Evolutionary conservation across 2,797 vertebrate species (phyloP).

Genomic region (Glossophaga mutica): DNA sequence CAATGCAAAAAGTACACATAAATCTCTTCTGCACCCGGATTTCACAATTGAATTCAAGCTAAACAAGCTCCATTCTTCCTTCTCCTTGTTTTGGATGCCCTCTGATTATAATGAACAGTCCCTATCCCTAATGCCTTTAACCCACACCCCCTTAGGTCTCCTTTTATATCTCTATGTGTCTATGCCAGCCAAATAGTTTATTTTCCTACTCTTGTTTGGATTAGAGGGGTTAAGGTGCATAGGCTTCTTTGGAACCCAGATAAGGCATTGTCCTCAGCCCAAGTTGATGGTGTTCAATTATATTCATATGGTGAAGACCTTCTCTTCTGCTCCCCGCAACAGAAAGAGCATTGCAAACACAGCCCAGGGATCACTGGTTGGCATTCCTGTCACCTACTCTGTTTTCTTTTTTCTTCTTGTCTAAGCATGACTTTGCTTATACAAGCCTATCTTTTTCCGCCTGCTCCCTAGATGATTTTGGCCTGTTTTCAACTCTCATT

Average conservation of each 20-base stretch:
- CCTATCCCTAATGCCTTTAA: conserved; percentile 27
- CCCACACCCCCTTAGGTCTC: not conserved
- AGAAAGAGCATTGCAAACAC: not conserved
- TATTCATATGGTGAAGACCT: not conserved
- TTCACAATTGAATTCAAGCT: not conserved
- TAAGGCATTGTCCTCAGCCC: not conserved
- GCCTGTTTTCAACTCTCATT: conserved; percentile 73
- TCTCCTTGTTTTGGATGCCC: not conserved
- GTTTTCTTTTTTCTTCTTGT: conserved; percentile 61
- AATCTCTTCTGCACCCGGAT: not conserved
- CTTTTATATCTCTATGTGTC: not conserved
- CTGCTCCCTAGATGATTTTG: conserved; percentile 56
- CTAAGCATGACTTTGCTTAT: conserved; percentile 39
- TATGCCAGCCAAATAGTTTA: conserved; percentile 9
- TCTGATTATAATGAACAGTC: not conserved
- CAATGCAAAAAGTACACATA: not conserved
- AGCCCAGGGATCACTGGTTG: not conserved
- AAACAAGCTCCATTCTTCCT: not conserved
- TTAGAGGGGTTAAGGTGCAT: conserved; percentile 32
- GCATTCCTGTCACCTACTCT: conserved; percentile 24
- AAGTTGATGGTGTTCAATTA: not conserved
- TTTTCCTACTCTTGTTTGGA: not conserved
- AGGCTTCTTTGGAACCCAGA: not conserved
- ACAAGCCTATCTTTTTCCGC: conserved; percentile 29
- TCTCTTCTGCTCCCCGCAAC: not conserved